phyloP scores from a whole-genome alignment of 2,888 invertebrate genomes.

The Pteria penguin region DNA sequence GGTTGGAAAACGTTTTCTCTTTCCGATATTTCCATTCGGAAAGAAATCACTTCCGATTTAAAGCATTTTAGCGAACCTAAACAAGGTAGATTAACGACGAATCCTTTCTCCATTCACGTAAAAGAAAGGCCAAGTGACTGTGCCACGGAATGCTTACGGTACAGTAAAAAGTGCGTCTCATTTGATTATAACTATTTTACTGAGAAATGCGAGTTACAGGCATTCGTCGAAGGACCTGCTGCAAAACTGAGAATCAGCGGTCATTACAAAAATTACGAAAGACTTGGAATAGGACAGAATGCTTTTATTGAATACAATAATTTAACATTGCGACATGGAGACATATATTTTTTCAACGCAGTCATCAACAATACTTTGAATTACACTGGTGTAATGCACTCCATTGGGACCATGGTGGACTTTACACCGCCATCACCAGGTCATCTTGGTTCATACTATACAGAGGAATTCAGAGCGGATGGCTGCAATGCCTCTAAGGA shows the following conservation, averaged over 20 bases:
- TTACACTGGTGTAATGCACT: constrained; percentile 51
- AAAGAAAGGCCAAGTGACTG: constrained; percentile 32
- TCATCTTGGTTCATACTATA: constrained; percentile 33
- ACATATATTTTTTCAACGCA: constrained; percentile 60
- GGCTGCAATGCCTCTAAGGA: constrained; percentile 56
- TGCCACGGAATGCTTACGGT: constrained; percentile 40
- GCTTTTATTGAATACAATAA: constrained; percentile 25
- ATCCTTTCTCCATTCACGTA: constrained; percentile 11
- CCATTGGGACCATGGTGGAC: constrained; percentile 61
- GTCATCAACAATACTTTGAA: constrained; percentile 55
- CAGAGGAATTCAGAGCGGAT: constrained; percentile 49
- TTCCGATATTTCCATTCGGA: background rate
- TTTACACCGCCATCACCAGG: constrained; percentile 67
- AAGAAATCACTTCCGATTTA: constrained; percentile 23
- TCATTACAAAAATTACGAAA: constrained; percentile 43
- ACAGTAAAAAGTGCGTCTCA: constrained; percentile 38
- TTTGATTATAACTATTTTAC: constrained; percentile 48
- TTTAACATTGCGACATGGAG: constrained; percentile 52
- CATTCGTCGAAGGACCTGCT: constrained; percentile 36
- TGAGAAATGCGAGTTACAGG: constrained; percentile 43
- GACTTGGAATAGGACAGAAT: constrained; percentile 42
- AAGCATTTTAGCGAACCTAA: constrained; percentile 38
- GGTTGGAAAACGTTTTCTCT: constrained; percentile 23
- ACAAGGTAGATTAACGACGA: constrained; percentile 36
- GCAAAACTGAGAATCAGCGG: constrained; percentile 34